These are phyloP conservation scores for Epizoanthus fatuus DNA, from an alignment of 92 coral and sea anemone genomes.

Conservation along the genomic window DNA sequence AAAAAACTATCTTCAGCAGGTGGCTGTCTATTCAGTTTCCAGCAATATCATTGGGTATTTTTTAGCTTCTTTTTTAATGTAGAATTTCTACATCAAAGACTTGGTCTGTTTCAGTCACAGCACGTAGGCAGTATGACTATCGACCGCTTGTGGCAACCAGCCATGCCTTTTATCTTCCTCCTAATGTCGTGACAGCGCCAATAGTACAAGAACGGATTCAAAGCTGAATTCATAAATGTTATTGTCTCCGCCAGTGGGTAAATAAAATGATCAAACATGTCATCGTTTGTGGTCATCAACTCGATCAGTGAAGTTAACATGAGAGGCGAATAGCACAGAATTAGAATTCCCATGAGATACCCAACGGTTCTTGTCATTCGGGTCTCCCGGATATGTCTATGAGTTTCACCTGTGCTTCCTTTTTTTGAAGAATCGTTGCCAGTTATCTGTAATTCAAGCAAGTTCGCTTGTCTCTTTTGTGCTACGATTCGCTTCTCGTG, in stretches of 20 bases:
- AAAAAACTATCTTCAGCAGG: no score
- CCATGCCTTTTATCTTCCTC: slow-evolving; percentile 9
- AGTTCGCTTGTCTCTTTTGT: background rate
- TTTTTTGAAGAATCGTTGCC: background rate
- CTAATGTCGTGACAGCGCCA: slow-evolving; percentile 55
- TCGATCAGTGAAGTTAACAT: slow-evolving; percentile 49
- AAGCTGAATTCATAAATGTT: slow-evolving; percentile 39
- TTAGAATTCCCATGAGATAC: slow-evolving; percentile 32
- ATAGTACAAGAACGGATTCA: slow-evolving; percentile 50
- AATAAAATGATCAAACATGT: slow-evolving; percentile 44
- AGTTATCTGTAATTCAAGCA: background rate
- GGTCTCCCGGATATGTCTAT: slow-evolving; percentile 6
- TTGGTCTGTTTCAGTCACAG: background rate
- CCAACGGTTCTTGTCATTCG: slow-evolving; percentile 57
- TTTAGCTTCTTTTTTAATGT: no score
- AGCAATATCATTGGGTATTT: no score
- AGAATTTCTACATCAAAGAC: no score
- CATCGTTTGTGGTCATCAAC: slow-evolving; percentile 27
- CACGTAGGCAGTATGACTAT: background rate
- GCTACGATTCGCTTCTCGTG: slow-evolving; percentile 43
- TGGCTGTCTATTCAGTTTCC: no score
- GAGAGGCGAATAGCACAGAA: slow-evolving; percentile 41
- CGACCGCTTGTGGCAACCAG: background rate
- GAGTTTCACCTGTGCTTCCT: background rate
- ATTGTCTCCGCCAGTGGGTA: slow-evolving; percentile 56